Evolutionary conservation across 2,113 vertebrate genomes (phyloP), one percentile per base, ranked within the genome.

Genomic region (Turnix velox): DNA sequence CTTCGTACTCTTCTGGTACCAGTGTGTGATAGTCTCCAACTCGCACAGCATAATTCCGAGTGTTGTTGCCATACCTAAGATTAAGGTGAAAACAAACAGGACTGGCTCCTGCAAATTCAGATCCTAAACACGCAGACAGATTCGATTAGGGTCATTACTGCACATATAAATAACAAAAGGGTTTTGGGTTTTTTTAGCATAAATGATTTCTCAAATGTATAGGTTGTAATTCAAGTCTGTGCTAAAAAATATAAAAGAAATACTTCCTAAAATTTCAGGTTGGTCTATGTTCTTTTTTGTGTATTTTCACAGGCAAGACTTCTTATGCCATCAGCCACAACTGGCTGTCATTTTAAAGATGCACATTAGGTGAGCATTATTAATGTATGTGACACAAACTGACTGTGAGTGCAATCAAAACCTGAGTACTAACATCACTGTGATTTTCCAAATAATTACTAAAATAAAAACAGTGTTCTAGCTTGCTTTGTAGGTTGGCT

Each of bases 21-120:
- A 99, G 97, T 5, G 99, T 98, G 89, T 99, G 99, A 57, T 99
- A 99, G 96, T 99, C 99, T 7, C 99, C 99, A 12, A 99, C 97
- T 46, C 99, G 97, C 23, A 99, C 97, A 20, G 98, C 98, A 5
- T 99, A 99, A 92, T 94, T 98, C 80, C 93, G 98, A 6, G 98
- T 99, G 96, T 91, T 98, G 97, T 99, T 99, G 42, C 99, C 99
- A 5, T 99, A 99, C 97, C 99, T 99, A 96, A 76, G 83, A 20
- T 78, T 13, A 72, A 82, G 52, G 48, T 25, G 48, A 54, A 73
- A 59, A 48, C 55, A 76, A 66, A 78, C 0, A 72, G 61, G 37
- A 33, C 40, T 78, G 55, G 22, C 15, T 88, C 48, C 6, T 22
- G 49, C n/a, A 37, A 20, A 90, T 27, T 37, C 52, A 35, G 17